Evolutionary conservation across 2,113 vertebrate genomes (phyloP).

Genomic region (Pantherophis guttatus): DNA sequence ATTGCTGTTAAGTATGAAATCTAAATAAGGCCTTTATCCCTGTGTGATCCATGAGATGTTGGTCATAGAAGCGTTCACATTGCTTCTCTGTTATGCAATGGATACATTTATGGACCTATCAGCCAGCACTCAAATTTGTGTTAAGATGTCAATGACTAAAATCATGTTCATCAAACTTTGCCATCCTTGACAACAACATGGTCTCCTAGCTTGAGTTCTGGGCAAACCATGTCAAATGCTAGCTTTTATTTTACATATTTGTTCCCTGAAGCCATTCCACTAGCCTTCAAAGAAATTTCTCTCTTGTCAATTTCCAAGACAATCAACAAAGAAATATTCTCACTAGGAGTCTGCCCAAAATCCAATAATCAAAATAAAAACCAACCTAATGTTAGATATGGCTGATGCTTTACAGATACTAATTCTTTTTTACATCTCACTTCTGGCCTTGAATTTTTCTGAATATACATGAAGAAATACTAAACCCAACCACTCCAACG

Average conservation of each 20-base stretch:
- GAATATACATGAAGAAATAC: background rate
- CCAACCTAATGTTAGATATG: background rate
- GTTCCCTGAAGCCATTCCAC: conserved; percentile 9
- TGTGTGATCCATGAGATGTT: background rate
- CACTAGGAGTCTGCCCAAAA: conserved; percentile 9
- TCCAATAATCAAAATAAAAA: conserved; percentile 27
- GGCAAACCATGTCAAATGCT: background rate
- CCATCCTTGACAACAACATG: conserved; percentile 36
- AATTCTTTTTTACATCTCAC: background rate
- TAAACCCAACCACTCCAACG: background rate
- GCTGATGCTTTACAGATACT: conserved; percentile 25
- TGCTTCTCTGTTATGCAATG: background rate
- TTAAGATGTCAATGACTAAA: conserved; percentile 29
- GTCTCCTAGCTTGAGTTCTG: conserved; percentile 33
- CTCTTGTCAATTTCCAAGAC: background rate
- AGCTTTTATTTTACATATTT: background rate
- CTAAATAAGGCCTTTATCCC: background rate
- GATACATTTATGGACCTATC: background rate
- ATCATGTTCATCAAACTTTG: conserved; percentile 30
- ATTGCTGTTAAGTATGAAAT: background rate
- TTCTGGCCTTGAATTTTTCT: background rate
- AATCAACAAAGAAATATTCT: conserved; percentile 27
- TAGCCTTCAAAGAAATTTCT: background rate
- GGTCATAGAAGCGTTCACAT: background rate
- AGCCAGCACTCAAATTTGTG: conserved; percentile 8